phyloP scores from a whole-genome alignment of 2,888 invertebrate species.

The Diloba caeruleocephala region DNA sequence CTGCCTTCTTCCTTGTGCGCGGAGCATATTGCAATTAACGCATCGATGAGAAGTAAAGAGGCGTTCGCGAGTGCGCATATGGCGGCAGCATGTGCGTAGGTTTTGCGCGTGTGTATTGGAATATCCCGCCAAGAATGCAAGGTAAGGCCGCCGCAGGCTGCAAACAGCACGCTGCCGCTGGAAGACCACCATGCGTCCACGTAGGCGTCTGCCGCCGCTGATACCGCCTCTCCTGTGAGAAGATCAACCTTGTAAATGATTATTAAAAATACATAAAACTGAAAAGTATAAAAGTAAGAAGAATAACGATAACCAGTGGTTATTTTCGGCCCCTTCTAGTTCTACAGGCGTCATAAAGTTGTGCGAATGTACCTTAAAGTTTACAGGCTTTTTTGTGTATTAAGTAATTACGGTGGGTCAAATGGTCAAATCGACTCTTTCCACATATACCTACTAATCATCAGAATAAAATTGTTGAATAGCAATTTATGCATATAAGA shows the following conservation, averaged over 20 bases:
- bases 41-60: conserved; percentile 71
- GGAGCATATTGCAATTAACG: conserved; percentile 74
- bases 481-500: too few relatives aligned
- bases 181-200: conserved; percentile 85
- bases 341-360: too few relatives aligned
- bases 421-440: too few relatives aligned
- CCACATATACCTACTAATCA: too few relatives aligned
- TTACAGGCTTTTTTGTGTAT: too few relatives aligned
- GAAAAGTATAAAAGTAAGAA: too few relatives aligned
- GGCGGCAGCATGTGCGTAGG: conserved; percentile 68
- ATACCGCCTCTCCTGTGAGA: conserved; percentile 76
- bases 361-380: too few relatives aligned
- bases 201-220: conserved; percentile 80
- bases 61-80: conserved; percentile 74
- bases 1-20: conserved; percentile 71
- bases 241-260: conserved; percentile 1
- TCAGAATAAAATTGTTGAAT: too few relatives aligned
- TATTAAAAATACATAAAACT: neutral
- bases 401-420: too few relatives aligned
- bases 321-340: too few relatives aligned
- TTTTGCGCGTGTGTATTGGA: conserved; percentile 63
- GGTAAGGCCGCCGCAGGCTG: conserved; percentile 73
- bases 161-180: conserved; percentile 73
- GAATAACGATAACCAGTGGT: conserved; percentile 5
- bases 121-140: conserved; percentile 74